Evolutionary conservation across 2,888 invertebrate species (phyloP).

Genomic region (Morpho deidamia): DNA sequence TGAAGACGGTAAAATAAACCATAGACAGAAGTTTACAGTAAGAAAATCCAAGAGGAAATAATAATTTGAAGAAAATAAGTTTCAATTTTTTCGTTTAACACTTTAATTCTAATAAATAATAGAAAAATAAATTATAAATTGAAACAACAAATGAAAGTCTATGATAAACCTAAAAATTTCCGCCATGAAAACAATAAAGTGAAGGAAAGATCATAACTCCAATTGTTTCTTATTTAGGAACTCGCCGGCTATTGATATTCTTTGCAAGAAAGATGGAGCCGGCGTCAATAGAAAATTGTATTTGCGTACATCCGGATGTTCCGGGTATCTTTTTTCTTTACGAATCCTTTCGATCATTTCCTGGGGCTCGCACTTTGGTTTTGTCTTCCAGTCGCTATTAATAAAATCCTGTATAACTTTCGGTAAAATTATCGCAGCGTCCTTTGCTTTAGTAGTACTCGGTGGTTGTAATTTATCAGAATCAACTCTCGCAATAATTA

Average conservation of each 20-base stretch:
- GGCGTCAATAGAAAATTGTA: conserved; percentile 87
- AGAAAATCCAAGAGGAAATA: no score
- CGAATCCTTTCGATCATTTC: conserved; percentile 84
- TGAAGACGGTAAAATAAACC: no score
- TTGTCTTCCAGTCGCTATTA: conserved; percentile 67
- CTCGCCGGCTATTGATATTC: conserved; percentile 88
- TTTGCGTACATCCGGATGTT: conserved; percentile 78
- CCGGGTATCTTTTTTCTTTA: conserved; percentile 78
- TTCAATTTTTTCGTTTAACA: background rate
- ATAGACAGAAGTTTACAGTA: no score
- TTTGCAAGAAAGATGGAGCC: conserved; percentile 88
- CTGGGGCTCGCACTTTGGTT: conserved; percentile 83
- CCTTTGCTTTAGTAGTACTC: conserved; percentile 53
- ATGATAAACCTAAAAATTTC: conserved; percentile 1
- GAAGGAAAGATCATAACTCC: conserved; percentile 37
- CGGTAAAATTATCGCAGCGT: conserved; percentile 66
- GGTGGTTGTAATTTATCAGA: conserved; percentile 44
- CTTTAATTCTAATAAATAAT: background rate
- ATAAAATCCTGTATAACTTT: conserved; percentile 78
- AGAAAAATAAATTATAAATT: conserved; percentile 8
- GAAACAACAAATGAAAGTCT: conserved; percentile 4
- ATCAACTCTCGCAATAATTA: conserved; percentile 46
- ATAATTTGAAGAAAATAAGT: background rate
- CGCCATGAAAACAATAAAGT: background rate
- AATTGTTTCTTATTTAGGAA: conserved; percentile 75